These are phyloP conservation scores for Nyctereutes procyonoides DNA, from an alignment of 2,113 vertebrate genomes.

Conservation along the genomic window DNA sequence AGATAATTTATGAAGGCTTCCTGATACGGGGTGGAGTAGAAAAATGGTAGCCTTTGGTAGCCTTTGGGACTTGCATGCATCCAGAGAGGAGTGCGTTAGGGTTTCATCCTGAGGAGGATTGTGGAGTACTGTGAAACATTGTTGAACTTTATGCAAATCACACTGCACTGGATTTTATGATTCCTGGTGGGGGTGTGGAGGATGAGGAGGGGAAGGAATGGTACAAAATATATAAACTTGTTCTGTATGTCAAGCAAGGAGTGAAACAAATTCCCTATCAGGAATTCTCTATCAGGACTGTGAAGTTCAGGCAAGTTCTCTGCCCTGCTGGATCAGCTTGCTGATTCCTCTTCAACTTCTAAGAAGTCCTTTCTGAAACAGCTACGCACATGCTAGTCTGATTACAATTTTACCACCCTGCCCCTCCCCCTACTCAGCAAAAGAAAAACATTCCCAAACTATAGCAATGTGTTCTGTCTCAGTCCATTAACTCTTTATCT, in stretches of 20 bases:
- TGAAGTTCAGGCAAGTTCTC: constrained; percentile 18
- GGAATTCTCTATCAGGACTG: background rate
- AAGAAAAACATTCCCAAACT: background rate
- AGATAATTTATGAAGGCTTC: constrained; percentile 12
- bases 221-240: background rate
- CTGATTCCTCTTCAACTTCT: constrained; percentile 2
- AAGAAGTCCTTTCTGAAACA: constrained; percentile 24
- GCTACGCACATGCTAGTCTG: background rate
- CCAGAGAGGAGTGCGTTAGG: background rate
- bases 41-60: background rate
- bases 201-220: background rate
- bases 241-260: background rate
- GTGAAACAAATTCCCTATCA: background rate
- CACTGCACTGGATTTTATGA: constrained; percentile 67
- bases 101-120: constrained; percentile 19
- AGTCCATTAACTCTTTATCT: background rate
- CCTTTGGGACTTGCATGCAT: background rate
- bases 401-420: background rate
- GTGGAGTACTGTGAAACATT: constrained; percentile 80
- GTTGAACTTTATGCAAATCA: constrained; percentile 5
- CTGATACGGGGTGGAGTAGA: background rate
- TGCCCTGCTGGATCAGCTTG: background rate
- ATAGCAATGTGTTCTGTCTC: background rate
- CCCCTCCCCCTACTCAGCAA: background rate
- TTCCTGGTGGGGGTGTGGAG: background rate